phyloP scores from a whole-genome alignment of 2,888 invertebrate species.

The Synanthedon formicaeformis region DNA sequence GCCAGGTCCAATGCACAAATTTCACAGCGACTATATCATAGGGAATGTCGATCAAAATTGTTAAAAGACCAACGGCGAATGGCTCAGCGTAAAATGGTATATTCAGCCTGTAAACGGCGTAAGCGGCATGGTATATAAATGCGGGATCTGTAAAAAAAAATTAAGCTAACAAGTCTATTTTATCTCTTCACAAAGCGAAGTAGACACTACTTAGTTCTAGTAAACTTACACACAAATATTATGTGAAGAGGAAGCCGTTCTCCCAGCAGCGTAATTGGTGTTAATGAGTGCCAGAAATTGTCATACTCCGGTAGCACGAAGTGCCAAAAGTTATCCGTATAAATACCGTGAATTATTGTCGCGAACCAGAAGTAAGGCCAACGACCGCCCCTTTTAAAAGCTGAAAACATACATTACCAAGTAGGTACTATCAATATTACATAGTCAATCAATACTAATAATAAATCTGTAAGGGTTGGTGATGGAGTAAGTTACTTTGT shows the following conservation, averaged over 20 bases:
- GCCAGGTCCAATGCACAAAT: slow-evolving; percentile 88
- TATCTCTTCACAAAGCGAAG: too few species aligned
- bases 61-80: slow-evolving; percentile 77
- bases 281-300: slow-evolving; percentile 88
- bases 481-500: too few species aligned
- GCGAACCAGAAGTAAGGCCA: slow-evolving; percentile 82
- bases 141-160: slow-evolving; percentile 62
- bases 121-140: slow-evolving; percentile 72
- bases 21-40: slow-evolving; percentile 84
- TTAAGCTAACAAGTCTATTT: neutral
- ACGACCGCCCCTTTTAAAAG: slow-evolving; percentile 77
- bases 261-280: slow-evolving; percentile 78
- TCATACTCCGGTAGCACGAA: slow-evolving; percentile 80
- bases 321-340: slow-evolving; percentile 76
- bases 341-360: slow-evolving; percentile 77
- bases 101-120: slow-evolving; percentile 67
- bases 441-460: too few species aligned
- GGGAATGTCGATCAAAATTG: slow-evolving; percentile 81
- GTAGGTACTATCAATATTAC: neutral
- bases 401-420: slow-evolving; percentile 40
- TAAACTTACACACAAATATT: slow-evolving; percentile 75
- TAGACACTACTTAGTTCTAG: neutral
- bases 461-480: too few species aligned
- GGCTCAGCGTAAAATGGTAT: slow-evolving; percentile 72
- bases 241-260: slow-evolving; percentile 80